A percentile compares a stretch with the other conserved stretches of the same genome.
phyloP scores from a whole-genome alignment of 2,113 vertebrate genomes.

The Galeopterus variegatus region DNA sequence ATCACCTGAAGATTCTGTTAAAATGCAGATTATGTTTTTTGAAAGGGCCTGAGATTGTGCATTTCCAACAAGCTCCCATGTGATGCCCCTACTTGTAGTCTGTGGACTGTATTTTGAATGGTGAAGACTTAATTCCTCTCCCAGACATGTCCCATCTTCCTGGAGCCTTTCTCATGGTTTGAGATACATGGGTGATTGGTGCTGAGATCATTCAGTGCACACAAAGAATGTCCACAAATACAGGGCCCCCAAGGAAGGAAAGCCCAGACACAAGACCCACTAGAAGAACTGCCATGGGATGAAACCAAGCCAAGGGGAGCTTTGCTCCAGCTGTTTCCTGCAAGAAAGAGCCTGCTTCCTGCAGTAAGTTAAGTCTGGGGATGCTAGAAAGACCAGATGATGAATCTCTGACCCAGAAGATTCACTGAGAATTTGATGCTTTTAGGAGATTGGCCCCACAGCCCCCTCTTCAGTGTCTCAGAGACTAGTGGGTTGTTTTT shows the following conservation, averaged over 20 bases:
- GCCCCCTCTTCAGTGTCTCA: background rate
- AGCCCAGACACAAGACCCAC: accelerated
- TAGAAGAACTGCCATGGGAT: accelerated
- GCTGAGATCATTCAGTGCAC: background rate
- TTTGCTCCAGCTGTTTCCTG: background rate
- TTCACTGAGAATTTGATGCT: background rate
- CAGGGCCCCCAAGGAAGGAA: background rate
- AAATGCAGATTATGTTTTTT: background rate
- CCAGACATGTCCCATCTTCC: background rate
- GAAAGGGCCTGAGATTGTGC: background rate
- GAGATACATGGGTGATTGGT: background rate
- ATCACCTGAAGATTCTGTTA: background rate
- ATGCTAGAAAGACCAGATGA: background rate
- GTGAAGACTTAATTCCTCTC: background rate
- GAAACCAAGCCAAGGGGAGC: background rate
- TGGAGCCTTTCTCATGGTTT: background rate
- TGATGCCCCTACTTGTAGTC: accelerated
- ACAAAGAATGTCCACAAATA: accelerated
- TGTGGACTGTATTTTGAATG: background rate
- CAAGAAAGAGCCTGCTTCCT: background rate
- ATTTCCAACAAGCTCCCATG: background rate
- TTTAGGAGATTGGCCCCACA: accelerated
- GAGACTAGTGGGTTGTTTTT: background rate
- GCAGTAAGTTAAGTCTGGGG: background rate
- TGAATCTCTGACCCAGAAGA: accelerated